Base-by-base conservation (phyloP, 1,140 invertebrate species). In the Holcopasites calliopsidis region DNA sequence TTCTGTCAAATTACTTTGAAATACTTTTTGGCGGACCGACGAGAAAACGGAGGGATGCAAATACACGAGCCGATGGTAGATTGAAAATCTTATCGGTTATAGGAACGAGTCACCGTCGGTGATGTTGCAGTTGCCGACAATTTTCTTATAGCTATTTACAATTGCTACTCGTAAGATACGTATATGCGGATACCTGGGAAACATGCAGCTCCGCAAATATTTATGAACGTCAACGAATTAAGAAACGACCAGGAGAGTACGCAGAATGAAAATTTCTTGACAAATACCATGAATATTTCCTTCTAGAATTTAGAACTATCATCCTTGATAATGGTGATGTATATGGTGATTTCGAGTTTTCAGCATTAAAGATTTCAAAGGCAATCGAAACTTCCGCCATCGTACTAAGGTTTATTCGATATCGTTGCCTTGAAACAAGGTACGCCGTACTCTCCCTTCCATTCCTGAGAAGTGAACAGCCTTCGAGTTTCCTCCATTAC, bases 1-100 rank as follows among this genome's bases (percentile, higher is more conserved):
- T 33, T 60, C 47, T 31, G 8, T 44, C 66, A 73, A 82, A 80
- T 80, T 71, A 73, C 64, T 74, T 44, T 31, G 31, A 55, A 73
- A 69, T 73, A 33, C 68, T 38, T 47, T 73, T 69, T 54, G 44
- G 38, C 23, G 26, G n/a, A 11, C 52, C 52, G 21, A 31, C 28
- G 16, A 62, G 26, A 54, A 65, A 76, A 35, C 10, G 52, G 35
- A 61, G 65, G 64, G 31, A 65, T 35, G 16, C 13, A 28, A 42
- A 6, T 13, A 4, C 11, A 35, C 28, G n/a, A 11, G 13, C 21
- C 18, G 66, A 69, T 57, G 26, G 49, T 33, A 69, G 38, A 57
- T 47, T 47, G 66, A 55, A 69, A 44, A 11, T 57, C 13, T 13
- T 10, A 13, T 38, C 21, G 33, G 16, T 38, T 40, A 11, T 31